These are phyloP conservation scores for Lutjanus argentimaculatus DNA, from an alignment of 2,797 vertebrate genomes.

Conservation along the genomic window DNA sequence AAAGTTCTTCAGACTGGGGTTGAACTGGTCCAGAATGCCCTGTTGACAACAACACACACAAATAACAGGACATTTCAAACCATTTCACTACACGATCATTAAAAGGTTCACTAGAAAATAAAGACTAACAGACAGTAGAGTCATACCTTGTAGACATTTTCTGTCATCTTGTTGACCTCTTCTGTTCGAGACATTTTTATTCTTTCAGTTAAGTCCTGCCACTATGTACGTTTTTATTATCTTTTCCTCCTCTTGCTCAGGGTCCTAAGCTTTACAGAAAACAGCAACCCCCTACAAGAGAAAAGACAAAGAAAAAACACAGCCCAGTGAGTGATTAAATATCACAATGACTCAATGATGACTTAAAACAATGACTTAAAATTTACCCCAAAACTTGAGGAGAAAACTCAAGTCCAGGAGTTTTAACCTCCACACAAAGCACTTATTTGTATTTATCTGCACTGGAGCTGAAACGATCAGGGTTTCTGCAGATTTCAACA, in stretches of 20 bases:
- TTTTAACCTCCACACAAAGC: not conserved
- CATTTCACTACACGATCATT: not conserved
- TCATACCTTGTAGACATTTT: constrained; percentile 91
- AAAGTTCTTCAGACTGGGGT: constrained; percentile 92
- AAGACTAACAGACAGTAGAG: not conserved
- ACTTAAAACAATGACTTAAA: not conserved
- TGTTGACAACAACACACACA: constrained; percentile 58
- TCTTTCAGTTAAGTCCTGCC: constrained; percentile 4
- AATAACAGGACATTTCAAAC: not conserved
- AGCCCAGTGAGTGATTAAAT: not conserved
- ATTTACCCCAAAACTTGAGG: not conserved
- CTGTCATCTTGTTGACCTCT: constrained; percentile 92
- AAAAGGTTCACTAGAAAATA: not conserved
- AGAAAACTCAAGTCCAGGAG: not conserved
- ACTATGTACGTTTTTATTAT: not conserved
- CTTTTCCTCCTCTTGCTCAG: constrained; percentile 25
- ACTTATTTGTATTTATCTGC: not conserved
- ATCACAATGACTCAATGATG: not conserved
- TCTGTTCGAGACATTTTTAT: constrained; percentile 90
- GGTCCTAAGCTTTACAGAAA: constrained; percentile 54
- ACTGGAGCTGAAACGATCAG: no score
- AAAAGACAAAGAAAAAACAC: not conserved
- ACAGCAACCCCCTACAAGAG: constrained; percentile 50
- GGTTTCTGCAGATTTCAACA: no score
- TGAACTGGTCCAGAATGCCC: constrained; percentile 92